Base-by-base conservation (phyloP, 1,140 invertebrate genomes). In the Drosophila rufa region DNA sequence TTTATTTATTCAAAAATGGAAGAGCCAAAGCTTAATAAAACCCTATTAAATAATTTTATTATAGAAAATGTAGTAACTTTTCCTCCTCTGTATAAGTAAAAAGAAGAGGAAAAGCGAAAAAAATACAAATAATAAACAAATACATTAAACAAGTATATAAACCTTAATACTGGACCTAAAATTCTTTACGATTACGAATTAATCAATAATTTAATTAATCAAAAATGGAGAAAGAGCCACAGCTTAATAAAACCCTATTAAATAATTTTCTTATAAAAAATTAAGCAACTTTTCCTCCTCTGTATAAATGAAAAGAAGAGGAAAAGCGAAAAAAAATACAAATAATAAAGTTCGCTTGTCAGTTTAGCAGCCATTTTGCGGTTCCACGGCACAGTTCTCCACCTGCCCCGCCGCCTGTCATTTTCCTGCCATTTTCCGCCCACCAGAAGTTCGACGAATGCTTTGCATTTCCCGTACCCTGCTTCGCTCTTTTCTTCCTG, bases 351-450 rank as follows among this genome's bases (percentile, higher is more conserved):
- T 92, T 92, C 91, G 91, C 80, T 92, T 92, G 91, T 92, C 91
- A 92, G 91, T 92, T 92, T 92, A 92, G 91, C 91, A 92, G 91
- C 91, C 91, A 92, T 92, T 92, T 92, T 92, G 91, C 91, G 91
- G 91, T 91, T 91, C 79, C 80, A 84, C 80, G 66, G 66, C 53
- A 62, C 53, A 73, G 58, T 73, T 57, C 55, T 22, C 42, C 77
- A 59, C 58, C 58, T 64, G 47, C 64, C 75, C 36, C 51, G 14
- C 38, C 68, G 25, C 43, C 62, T 38, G 22, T 27, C 19, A 51
- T 42, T 50, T 64, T 64, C 58, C 61, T 53, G 38, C 46, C 42
- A 57, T 17, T 47, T 65, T 47, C 75, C 75, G 59, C 77, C 79
- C 75, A 69, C 61, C 57, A 43, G 64, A 62, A 59, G 61, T 66